Percentiles rank a stretch among this genome's conserved stretches.
These are phyloP conservation scores for Parasteatoda tepidariorum DNA, from an alignment of 1,140 invertebrate genomes.

Conservation along the genomic window DNA sequence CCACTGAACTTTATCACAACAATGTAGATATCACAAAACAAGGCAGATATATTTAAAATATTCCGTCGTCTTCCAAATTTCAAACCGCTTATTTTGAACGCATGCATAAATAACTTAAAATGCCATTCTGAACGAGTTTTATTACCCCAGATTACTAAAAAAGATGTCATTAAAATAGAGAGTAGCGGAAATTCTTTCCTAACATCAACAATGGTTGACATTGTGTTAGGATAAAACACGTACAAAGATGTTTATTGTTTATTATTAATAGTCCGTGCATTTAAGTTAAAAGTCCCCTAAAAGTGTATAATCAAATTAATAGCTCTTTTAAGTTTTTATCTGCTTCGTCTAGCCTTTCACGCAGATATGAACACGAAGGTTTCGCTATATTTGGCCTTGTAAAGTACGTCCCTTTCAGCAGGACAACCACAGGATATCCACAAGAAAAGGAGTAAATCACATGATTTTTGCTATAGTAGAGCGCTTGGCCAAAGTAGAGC, in stretches of 20 bases:
- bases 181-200: background rate
- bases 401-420: too few relatives aligned
- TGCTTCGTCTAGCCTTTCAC: constrained; percentile 22
- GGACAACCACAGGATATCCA: too few relatives aligned
- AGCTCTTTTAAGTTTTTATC: background rate
- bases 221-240: background rate
- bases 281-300: background rate
- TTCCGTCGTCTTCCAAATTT: too few relatives aligned
- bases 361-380: constrained; percentile 1
- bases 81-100: background rate
- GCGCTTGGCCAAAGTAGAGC: too few relatives aligned
- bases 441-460: too few relatives aligned
- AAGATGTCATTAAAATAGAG: too few relatives aligned
- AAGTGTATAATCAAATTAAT: background rate
- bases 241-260: constrained; percentile 23
- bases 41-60: too few relatives aligned
- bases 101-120: background rate
- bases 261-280: constrained; percentile 24
- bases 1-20: too few relatives aligned
- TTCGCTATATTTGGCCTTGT: background rate
- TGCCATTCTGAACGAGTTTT: too few relatives aligned
- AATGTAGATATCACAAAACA: too few relatives aligned
- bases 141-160: too few relatives aligned
- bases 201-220: constrained; percentile 16
- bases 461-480: too few relatives aligned